These are phyloP conservation scores for Babyrousa celebensis DNA, from an alignment of 2,797 vertebrate species.

Conservation along the genomic window DNA sequence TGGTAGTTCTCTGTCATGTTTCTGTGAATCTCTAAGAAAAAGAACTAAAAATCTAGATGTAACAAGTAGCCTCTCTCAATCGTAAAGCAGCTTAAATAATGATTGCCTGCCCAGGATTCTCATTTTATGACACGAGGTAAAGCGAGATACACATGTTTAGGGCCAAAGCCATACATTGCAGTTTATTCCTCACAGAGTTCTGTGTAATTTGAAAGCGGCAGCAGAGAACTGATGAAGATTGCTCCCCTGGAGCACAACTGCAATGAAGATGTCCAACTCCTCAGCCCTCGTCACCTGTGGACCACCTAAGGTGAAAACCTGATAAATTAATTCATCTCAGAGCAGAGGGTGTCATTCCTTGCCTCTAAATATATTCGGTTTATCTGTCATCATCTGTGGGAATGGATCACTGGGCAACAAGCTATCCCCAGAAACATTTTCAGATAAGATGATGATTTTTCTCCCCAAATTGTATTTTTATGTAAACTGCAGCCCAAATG, in stretches of 20 bases:
- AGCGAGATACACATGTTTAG: conserved; percentile 61
- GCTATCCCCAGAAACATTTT: conserved; percentile 86
- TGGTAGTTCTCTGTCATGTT: neutral
- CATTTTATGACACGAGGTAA: conserved; percentile 69
- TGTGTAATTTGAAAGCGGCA: conserved; percentile 67
- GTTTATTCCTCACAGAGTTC: conserved; percentile 59
- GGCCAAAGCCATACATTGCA: conserved; percentile 37
- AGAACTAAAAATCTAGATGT: conserved; percentile 19
- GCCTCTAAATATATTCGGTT: conserved; percentile 87
- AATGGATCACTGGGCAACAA: conserved; percentile 86
- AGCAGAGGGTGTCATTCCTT: conserved; percentile 83
- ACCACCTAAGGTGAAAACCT: conserved; percentile 81
- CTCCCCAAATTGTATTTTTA: conserved; percentile 89
- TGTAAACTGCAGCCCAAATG: conserved; percentile 87
- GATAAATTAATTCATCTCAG: conserved; percentile 88
- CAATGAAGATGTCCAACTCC: conserved; percentile 71
- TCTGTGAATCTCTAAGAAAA: conserved; percentile 24
- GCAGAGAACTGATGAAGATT: conserved; percentile 80
- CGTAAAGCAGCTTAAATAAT: conserved; percentile 69
- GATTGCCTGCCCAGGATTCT: conserved; percentile 42
- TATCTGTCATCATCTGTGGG: conserved; percentile 86
- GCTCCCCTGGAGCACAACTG: conserved; percentile 68
- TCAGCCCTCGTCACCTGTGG: conserved; percentile 73
- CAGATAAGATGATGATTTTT: conserved; percentile 84
- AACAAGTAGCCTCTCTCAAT: neutral